Evolutionary conservation across 1,140 invertebrate genomes (phyloP), one percentile per base, ranked within the genome.

Genomic region (Neelides sp.): DNA sequence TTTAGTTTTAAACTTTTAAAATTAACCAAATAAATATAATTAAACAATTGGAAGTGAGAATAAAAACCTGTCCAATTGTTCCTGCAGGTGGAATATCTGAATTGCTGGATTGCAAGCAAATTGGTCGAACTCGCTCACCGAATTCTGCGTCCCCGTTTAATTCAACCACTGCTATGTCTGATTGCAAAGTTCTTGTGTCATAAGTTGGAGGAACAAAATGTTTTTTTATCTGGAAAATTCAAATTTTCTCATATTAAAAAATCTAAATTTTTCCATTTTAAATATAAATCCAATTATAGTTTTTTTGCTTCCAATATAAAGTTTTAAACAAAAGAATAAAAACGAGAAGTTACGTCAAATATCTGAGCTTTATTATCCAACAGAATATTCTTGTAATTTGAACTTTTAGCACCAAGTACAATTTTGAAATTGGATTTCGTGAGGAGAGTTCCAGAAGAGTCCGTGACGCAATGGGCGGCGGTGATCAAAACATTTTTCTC

Each of bases 91-190:
- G 48, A 17, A 43, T 8, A 24, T 13, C 28, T 8, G n/a, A 5
- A 32, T 32, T 13, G 7, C n/a, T 7, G 28, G 28, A 32, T 7
- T 32, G 27, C 27, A 24, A 51, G 15, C 50, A 51, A 2, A 51
- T 32, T 20, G 42, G 42, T 22, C 40, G 2, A 1, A 44, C 34
- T 35, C 10, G 12, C 13, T 44, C 49, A n/a, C 42, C 42, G 30
- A 36, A 51, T 3, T 30, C 15, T 13, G 32, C 50, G 12, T 30
- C 1, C 19, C 35, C 34, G 19, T 51, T 37, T 4, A 51, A 19
- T 37, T 51, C 19, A 30, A 51, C 45, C 8, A 51, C 23, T 19
- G 50, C 50, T 17, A 51, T 45, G 24, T 51, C 50, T 5, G 50
- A 44, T 51, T 44, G 41, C 5, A 51, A 23, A 0, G 50, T 32